phyloP scores from a whole-genome alignment of 2,113 vertebrate genomes.

The Nycticryphes semicollaris region DNA sequence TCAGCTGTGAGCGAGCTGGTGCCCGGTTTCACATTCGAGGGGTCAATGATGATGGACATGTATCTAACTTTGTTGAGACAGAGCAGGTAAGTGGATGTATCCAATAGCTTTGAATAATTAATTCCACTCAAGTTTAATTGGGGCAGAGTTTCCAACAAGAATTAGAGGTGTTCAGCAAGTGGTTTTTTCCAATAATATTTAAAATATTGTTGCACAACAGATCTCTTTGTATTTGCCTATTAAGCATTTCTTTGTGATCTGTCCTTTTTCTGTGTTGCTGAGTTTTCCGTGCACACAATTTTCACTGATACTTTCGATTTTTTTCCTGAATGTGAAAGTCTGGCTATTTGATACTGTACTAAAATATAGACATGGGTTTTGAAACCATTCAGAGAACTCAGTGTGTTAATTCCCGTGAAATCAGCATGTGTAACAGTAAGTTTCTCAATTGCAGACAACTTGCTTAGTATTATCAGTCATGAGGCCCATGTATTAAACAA shows the following conservation, averaged over 20 bases:
- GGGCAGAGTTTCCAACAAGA: background rate
- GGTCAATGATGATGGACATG: conserved; percentile 78
- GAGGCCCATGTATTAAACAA: background rate
- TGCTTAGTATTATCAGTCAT: background rate
- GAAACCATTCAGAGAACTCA: background rate
- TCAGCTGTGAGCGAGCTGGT: conserved; percentile 76
- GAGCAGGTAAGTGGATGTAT: conserved; percentile 75
- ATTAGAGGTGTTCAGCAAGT: background rate
- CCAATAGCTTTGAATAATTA: conserved; percentile 15
- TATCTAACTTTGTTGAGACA: conserved; percentile 82
- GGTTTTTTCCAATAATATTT: background rate
- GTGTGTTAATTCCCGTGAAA: background rate
- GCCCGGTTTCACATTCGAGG: conserved; percentile 76
- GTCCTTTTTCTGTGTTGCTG: background rate
- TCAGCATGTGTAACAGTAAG: background rate
- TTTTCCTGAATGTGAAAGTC: background rate
- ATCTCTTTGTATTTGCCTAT: background rate
- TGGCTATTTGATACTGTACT: background rate
- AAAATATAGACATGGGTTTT: background rate
- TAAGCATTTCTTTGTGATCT: background rate
- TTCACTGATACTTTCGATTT: background rate
- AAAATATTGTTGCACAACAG: background rate
- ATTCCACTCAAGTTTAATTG: background rate
- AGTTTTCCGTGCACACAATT: background rate
- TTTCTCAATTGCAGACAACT: background rate